These are phyloP conservation scores for Mesorhabditis spiculigera DNA, from an alignment of 2,888 invertebrate genomes.

Conservation along the genomic window DNA sequence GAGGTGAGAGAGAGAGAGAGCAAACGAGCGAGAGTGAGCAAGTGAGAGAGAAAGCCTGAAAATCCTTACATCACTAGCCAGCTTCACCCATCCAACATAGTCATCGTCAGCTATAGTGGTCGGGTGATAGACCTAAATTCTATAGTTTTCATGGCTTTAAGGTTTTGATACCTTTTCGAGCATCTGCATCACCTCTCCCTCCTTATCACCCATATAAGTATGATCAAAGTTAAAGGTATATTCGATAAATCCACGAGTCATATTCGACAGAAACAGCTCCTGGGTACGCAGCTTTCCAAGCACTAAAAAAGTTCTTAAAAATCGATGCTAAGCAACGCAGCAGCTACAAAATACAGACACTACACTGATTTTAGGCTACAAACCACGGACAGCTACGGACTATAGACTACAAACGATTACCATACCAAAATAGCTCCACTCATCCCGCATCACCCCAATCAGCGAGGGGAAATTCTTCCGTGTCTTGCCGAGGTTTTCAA, in stretches of 20 bases:
- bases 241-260: neutral
- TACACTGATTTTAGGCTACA: no score
- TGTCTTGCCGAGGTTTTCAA: neutral
- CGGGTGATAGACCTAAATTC: no score
- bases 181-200: neutral
- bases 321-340: neutral
- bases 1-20: no score
- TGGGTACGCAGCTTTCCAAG: neutral
- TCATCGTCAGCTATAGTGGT: no score
- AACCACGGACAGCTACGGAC: no score
- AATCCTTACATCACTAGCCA: slow-evolving; percentile 1
- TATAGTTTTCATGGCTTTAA: no score
- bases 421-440: neutral
- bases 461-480: neutral
- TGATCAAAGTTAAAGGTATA: neutral
- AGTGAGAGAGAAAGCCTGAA: neutral
- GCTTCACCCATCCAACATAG: neutral
- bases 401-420: no score
- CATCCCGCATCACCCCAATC: neutral
- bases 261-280: neutral
- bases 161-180: no score
- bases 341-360: no score
- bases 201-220: neutral
- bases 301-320: neutral
- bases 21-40: no score